Conservation (phyloP, 2,113 vertebrate genomes). For the Uria lomvia region DNA sequence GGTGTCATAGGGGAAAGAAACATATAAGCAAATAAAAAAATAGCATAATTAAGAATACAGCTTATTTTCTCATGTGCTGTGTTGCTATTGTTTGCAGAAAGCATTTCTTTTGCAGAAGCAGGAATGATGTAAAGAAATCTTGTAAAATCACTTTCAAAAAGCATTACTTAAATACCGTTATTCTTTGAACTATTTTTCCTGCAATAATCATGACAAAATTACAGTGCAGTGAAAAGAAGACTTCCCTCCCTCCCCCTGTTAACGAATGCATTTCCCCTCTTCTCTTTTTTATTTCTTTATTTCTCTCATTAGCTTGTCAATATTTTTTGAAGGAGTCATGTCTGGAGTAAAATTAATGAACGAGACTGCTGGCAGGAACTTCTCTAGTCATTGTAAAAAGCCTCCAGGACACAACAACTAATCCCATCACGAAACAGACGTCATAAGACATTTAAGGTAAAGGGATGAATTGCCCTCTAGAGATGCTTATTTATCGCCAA, state of each 20-base stretch:
- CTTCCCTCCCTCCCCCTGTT: neutral
- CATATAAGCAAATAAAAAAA: neutral
- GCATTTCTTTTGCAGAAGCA: neutral
- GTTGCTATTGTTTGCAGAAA: neutral
- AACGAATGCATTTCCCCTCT: neutral
- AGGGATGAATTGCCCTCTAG: neutral
- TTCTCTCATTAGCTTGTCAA: neutral
- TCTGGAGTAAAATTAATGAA: neutral
- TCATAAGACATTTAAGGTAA: neutral
- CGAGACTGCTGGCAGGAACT: neutral
- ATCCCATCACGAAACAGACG: neutral
- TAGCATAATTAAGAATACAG: neutral
- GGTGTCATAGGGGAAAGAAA: rapidly evolving
- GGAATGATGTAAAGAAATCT: neutral
- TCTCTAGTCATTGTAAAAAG: neutral
- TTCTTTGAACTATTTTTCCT: neutral
- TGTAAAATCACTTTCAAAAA: neutral
- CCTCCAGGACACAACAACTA: neutral
- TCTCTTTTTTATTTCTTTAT: neutral
- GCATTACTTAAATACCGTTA: neutral
- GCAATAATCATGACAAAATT: neutral
- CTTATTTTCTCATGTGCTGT: neutral
- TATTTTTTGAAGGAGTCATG: neutral
- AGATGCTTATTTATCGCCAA: neutral
- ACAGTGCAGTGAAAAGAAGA: neutral